Evolutionary conservation across 2,113 vertebrate species (phyloP), one percentile per base, ranked within the genome.

Genomic region (Crotalus viridis): DNA sequence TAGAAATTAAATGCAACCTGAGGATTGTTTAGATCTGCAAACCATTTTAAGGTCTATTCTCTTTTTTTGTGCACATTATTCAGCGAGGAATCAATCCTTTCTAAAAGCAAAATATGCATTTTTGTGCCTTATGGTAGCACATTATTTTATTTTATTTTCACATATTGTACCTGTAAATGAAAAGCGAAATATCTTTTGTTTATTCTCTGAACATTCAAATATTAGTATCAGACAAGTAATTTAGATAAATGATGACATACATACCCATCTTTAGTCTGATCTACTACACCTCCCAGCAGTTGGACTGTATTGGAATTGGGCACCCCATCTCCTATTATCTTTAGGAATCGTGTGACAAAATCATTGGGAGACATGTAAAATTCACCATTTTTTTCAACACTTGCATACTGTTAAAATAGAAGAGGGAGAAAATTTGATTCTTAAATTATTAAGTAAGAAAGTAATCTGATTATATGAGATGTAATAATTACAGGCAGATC

Each of bases 221-320:
- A 46, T n/a, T 22, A 93, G 43, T 46, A 90, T 13, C 10, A 85
- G 15, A 93, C 74, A 26, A 90, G 91, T 9, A 94, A 87, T 91
- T 85, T 54, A 92, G 90, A 90, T 93, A 1, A 55, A 57, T 74
- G 39, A 12, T 13, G 33, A 3, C 61, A 54, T 52, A 97, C 98
- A 95, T 96, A 99, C 98, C 98, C 98, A 96, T 98, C 98, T 97
- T 98, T 99, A 91, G 98, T 98, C 96, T 99, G 98, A 97, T 99
- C 98, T 96, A 98, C 97, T 93, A 98, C 98, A 92, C 98, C 98
- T 93, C 98, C 98, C 92, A 99, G 96, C 85, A 98, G 98, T 92
- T 97, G 97, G 19, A 98, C 97, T 43, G 98, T 98, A 94, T 97
- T 98, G 3, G 97, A 94, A 61, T 98, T 98, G 74, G 98, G 97